These are phyloP conservation scores for Plebejus argus DNA, from an alignment of 2,888 invertebrate genomes.

Conservation along the genomic window DNA sequence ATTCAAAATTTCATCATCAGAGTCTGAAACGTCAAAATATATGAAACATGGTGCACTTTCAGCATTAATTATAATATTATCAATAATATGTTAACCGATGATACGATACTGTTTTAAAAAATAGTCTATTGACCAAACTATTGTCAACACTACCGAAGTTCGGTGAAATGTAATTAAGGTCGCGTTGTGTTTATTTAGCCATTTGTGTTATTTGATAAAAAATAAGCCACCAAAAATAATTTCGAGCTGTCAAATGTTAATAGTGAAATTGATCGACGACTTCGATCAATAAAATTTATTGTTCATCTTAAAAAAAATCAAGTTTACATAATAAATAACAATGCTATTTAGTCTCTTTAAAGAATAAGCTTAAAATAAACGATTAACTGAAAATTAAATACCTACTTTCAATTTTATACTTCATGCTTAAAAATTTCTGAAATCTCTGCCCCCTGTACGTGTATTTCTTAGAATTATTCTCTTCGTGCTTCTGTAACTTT, in stretches of 20 bases:
- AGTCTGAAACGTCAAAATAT: too few relatives aligned
- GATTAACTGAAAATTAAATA: background rate
- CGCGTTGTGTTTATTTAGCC: background rate
- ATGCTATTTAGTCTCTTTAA: too few relatives aligned
- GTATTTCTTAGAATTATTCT: background rate
- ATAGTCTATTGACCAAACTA: background rate
- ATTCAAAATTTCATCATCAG: too few relatives aligned
- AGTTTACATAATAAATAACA: too few relatives aligned
- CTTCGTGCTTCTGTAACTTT: background rate
- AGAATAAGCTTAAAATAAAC: background rate
- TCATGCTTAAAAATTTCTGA: background rate
- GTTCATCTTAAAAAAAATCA: too few relatives aligned
- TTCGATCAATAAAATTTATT: background rate
- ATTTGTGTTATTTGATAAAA: conserved; percentile 2
- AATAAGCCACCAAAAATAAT: background rate
- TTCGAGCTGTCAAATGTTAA: background rate
- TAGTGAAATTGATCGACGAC: background rate
- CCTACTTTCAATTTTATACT: background rate
- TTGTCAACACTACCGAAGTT: background rate
- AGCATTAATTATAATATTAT: too few relatives aligned
- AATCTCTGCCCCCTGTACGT: background rate
- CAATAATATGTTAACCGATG: background rate
- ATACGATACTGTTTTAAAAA: background rate
- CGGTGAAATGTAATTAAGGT: background rate
- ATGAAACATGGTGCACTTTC: too few relatives aligned